Conservation (phyloP, 2,888 invertebrate species). For the Cerceris rybyensis region DNA sequence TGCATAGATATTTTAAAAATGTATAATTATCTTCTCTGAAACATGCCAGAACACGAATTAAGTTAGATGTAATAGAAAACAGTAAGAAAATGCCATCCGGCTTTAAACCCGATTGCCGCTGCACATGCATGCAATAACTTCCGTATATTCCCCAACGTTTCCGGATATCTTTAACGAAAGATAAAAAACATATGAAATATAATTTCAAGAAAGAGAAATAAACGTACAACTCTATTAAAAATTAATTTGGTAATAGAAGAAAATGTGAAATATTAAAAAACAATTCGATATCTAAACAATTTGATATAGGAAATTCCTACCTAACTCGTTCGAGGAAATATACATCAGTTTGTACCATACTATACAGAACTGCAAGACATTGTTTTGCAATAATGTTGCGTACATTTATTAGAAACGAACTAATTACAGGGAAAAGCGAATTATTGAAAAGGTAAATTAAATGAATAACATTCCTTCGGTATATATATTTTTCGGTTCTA, state of each 20-base stretch:
- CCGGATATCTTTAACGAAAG: not conserved
- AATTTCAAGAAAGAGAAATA: not conserved
- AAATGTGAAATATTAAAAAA: no score
- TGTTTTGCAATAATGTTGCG: conserved; percentile 12
- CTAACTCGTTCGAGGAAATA: not conserved
- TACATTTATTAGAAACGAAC: not conserved
- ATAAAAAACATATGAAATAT: conserved; percentile 7
- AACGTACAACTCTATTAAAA: not conserved
- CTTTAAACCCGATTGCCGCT: conserved; percentile 18
- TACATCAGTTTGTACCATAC: not conserved
- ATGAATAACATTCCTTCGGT: not conserved
- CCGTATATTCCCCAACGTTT: not conserved
- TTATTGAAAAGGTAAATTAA: conserved; percentile 31
- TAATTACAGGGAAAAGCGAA: not conserved
- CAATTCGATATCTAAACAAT: no score
- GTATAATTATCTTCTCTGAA: not conserved
- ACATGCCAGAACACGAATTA: not conserved
- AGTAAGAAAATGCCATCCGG: conserved; percentile 2
- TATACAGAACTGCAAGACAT: not conserved
- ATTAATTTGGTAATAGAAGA: no score
- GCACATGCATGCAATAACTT: conserved; percentile 11
- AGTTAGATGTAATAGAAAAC: conserved; percentile 13
- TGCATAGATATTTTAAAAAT: not conserved
- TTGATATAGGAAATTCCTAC: no score
- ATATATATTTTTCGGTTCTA: no score